These are phyloP conservation scores for Helicoverpa zea DNA, from an alignment of 1,140 invertebrate genomes.

Conservation along the genomic window DNA sequence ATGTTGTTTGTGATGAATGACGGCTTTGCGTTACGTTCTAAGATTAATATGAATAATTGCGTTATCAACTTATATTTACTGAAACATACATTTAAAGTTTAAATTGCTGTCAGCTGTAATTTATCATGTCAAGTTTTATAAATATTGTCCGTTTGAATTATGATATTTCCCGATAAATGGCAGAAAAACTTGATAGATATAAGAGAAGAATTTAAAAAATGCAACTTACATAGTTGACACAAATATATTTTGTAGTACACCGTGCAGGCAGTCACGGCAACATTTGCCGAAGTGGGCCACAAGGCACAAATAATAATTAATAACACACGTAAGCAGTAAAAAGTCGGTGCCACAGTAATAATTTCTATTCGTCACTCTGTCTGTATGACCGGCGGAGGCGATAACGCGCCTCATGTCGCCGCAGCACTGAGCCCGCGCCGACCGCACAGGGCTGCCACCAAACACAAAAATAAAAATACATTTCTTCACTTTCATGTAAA, in stretches of 20 bases:
- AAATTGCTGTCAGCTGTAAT: conserved; percentile 25
- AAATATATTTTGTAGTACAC: conserved; percentile 43
- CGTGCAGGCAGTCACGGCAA: conserved; percentile 40
- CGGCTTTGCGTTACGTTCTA: conserved; percentile 7
- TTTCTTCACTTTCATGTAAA: not conserved
- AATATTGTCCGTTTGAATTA: conserved; percentile 17
- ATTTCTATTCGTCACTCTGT: conserved; percentile 77
- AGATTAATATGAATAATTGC: conserved; percentile 18
- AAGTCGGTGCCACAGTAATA: conserved; percentile 65
- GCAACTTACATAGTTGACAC: conserved; percentile 26
- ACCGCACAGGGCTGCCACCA: conserved; percentile 70
- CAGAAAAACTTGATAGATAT: not conserved
- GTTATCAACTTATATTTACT: conserved; percentile 11
- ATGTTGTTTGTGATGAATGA: conserved; percentile 14
- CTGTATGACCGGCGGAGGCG: conserved; percentile 70
- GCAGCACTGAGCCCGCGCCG: conserved; percentile 64
- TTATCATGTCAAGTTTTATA: conserved; percentile 22
- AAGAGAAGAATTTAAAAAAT: conserved; percentile 21
- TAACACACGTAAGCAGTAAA: conserved; percentile 66
- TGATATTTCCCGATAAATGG: conserved; percentile 21
- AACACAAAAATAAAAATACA: not conserved
- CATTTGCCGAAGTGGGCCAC: conserved; percentile 58
- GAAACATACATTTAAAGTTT: conserved; percentile 16
- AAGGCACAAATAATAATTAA: conserved; percentile 66
- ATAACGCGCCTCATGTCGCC: conserved; percentile 78